Conservation (phyloP, 2,797 vertebrate genomes). For the Hozukius guyotensis region DNA sequence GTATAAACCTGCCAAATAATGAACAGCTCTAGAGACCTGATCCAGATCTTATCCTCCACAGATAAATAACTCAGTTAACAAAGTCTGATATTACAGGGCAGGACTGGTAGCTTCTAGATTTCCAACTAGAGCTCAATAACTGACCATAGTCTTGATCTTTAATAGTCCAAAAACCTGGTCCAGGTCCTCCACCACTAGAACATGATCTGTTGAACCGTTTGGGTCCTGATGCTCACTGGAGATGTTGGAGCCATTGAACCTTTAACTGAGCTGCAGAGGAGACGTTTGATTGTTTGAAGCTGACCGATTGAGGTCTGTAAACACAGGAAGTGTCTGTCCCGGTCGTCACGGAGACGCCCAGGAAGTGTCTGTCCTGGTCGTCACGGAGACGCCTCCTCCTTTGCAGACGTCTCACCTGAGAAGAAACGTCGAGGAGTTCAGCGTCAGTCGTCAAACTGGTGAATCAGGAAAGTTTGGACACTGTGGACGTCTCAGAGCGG, state of each 20-base stretch:
- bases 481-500: not conserved
- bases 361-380: not conserved
- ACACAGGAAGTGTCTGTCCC: not conserved
- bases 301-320: not conserved
- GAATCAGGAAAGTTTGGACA: not conserved
- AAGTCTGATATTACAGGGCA: not conserved
- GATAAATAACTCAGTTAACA: not conserved
- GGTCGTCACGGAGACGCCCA: not conserved
- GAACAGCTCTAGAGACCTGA: not conserved
- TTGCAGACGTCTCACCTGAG: constrained; percentile 1
- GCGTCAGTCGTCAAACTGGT: not conserved
- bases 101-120: not conserved
- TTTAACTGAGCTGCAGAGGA: not conserved
- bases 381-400: not conserved
- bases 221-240: constrained; percentile 13
- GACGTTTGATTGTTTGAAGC: not conserved
- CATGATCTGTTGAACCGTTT: not conserved
- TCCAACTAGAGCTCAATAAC: not conserved
- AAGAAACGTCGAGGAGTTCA: not conserved
- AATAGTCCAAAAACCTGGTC: not conserved
- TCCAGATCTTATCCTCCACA: not conserved
- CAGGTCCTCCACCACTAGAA: not conserved
- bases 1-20: not conserved
- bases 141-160: not conserved
- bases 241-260: not conserved